These are phyloP conservation scores for Carcina quercana DNA, from an alignment of 2,888 invertebrate genomes.

Conservation along the genomic window DNA sequence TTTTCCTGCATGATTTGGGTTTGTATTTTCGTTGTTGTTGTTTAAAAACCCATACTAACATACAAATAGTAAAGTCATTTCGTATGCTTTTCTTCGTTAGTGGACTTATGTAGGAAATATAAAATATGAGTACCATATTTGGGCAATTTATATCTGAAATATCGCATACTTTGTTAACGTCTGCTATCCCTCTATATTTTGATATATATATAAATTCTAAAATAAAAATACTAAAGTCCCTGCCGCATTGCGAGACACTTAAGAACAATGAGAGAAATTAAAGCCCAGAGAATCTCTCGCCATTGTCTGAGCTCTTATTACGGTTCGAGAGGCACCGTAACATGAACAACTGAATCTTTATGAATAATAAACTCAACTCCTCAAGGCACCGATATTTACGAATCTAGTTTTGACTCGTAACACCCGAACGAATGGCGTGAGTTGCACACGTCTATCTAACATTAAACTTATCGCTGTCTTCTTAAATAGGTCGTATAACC, in stretches of 20 bases:
- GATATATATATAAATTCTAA: no score
- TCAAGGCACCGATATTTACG: conserved; percentile 5
- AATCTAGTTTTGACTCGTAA: conserved; percentile 1
- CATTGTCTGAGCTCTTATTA: conserved; percentile 2
- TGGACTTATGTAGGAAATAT: no score
- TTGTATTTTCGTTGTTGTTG: no score
- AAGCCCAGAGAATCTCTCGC: neutral
- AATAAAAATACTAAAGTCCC: no score
- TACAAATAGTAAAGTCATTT: no score
- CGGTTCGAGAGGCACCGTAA: neutral
- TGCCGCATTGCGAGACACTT: neutral
- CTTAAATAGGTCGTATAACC: conserved; percentile 3
- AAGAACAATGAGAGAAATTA: neutral
- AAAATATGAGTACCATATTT: no score
- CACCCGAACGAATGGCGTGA: conserved; percentile 5
- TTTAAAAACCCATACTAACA: no score
- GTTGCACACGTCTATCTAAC: neutral
- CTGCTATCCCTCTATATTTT: no score
- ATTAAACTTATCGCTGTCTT: conserved; percentile 1
- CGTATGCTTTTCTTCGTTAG: no score
- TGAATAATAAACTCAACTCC: conserved; percentile 4
- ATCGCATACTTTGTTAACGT: no score
- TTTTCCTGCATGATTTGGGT: no score
- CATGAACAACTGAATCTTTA: conserved; percentile 4
- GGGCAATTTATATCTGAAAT: no score